Base-by-base conservation (phyloP, 2,888 invertebrate genomes). In the Disparrhopalites patrizii region DNA sequence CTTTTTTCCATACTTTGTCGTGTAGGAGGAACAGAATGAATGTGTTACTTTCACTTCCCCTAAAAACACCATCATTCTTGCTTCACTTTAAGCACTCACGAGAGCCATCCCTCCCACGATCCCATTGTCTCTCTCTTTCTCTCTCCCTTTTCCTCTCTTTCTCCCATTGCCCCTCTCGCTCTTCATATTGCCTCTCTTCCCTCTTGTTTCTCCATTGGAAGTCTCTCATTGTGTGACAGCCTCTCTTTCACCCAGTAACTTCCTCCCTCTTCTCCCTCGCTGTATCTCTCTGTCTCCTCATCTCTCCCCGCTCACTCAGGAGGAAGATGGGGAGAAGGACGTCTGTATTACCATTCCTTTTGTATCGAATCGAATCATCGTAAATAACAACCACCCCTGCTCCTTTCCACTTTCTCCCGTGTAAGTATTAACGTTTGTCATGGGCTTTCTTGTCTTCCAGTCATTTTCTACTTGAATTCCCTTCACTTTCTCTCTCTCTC, bases 351-450 rank as follows among this genome's bases (percentile, higher is more conserved):
- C 50, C 50, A 50, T 50, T 50, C 23, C 27, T 40, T 57, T 57
- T 57, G 57, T 57, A 57, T 57, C 57, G 57, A 57, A 57, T 57
- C 57, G 57, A 57, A 57, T 57, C 57, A 57, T 57, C 57, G 57
- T 57, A 57, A 57, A 57, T 57, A 57, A 57, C 40, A 38, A 57
- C 40, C 40, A 27, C 57, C 57, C 27, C 28, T 52, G 28, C 52
- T 30, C 50, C n/a, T n/a, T n/a, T n/a, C n/a, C n/a, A n/a, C n/a
- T n/a, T n/a, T n/a, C n/a, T n/a, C n/a, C n/a, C n/a, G n/a, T n/a
- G n/a, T n/a, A n/a, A 43, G 43, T 43, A 15, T 43, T 43, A 43
- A n/a, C 43, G 5, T 5, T 43, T 18, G 43, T 5, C 43, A n/a
- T n/a, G n/a, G n/a, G n/a, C n/a, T n/a, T n/a, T n/a, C n/a, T n/a